A percentile compares a stretch with the other conserved stretches of the same genome.
These are phyloP conservation scores for Stichodactyla mertensii DNA, from an alignment of 64 coral and sea anemone species.

Conservation along the genomic window DNA sequence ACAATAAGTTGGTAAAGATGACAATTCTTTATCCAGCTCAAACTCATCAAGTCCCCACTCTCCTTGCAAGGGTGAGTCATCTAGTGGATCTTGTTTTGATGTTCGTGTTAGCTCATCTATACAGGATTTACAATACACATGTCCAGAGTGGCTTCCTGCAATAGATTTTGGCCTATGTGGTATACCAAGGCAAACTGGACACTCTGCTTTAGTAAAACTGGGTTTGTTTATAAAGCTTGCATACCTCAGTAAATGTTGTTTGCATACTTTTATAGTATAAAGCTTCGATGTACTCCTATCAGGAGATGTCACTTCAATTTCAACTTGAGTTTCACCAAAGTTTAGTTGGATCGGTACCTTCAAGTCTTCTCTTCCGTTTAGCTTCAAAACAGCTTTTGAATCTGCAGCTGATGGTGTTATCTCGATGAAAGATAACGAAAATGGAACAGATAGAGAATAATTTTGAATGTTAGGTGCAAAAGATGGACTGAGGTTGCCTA, in stretches of 20 bases:
- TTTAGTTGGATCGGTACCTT: constrained; percentile 57
- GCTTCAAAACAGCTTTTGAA: constrained; percentile 60
- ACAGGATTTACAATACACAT: constrained; percentile 87
- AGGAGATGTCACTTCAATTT: constrained; percentile 84
- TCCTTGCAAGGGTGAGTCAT: constrained; percentile 45
- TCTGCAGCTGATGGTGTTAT: constrained; percentile 66
- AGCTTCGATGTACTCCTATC: constrained; percentile 51
- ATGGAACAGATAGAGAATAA: constrained; percentile 54
- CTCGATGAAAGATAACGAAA: constrained; percentile 29
- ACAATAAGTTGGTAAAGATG: constrained; percentile 46
- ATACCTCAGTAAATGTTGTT: constrained; percentile 39
- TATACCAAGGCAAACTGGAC: constrained; percentile 79
- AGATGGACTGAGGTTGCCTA: constrained; percentile 41
- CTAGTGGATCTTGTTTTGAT: constrained; percentile 79
- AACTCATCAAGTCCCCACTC: constrained; percentile 73
- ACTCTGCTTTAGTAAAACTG: constrained; percentile 41
- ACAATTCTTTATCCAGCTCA: constrained; percentile 56
- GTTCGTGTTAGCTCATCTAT: constrained; percentile 90
- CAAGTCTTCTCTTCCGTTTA: constrained; percentile 41
- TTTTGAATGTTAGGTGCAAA: constrained; percentile 55
- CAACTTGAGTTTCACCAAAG: constrained; percentile 73
- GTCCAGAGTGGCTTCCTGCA: constrained; percentile 45
- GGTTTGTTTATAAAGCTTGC: constrained; percentile 49
- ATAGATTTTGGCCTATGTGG: constrained; percentile 87
- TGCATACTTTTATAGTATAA: constrained; percentile 55